Base-by-base conservation (phyloP, 1,140 invertebrate genomes). In the Panulirus ornatus region DNA sequence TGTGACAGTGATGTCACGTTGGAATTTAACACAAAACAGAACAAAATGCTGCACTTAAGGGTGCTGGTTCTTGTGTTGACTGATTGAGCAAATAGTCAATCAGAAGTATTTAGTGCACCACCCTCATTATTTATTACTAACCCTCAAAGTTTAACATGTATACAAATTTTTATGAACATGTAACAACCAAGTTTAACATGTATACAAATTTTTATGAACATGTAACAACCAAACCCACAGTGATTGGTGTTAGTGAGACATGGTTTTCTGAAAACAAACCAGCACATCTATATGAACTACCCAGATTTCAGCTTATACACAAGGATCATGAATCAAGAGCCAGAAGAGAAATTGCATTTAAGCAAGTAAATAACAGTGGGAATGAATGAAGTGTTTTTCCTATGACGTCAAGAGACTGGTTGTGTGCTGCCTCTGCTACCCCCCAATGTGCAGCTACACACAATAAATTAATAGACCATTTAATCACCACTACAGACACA, bases 61-160 rank as follows among this genome's bases (percentile, higher is more conserved):
- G n/a, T n/a, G n/a, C n/a, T n/a, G n/a, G n/a, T n/a, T n/a, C n/a
- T n/a, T n/a, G n/a, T n/a, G n/a, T n/a, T n/a, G n/a, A 58, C 51
- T 22, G 9, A 58, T 58, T 58, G 51, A 11, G 51, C 9, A 58
- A 58, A 58, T 58, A 58, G 51, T 14, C 51, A 58, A 71, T 11
- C 70, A 30, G 9, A 71, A 71, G n/a, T n/a, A 71, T 9, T 27
- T 11, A 8, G 14, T 11, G 70, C 70, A 71, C 70, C 70, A 30
- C 70, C 70, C 30, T 11, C 70, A 71, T 27, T 71, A 30, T 34
- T 71, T 71, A 14, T 71, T 27, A 71, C 70, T 27, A 71, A 71
- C 30, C 70, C 70, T 11, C 70, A 71, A 71, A 71, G 70, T 34
- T 27, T 71, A 8, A 71, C 70, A 71, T 71, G 30, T 71, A 71